A percentile compares a stretch with the other conserved stretches of the same genome.
phyloP scores from a whole-genome alignment of 2,888 invertebrate genomes.

The Drosophila yooni region DNA sequence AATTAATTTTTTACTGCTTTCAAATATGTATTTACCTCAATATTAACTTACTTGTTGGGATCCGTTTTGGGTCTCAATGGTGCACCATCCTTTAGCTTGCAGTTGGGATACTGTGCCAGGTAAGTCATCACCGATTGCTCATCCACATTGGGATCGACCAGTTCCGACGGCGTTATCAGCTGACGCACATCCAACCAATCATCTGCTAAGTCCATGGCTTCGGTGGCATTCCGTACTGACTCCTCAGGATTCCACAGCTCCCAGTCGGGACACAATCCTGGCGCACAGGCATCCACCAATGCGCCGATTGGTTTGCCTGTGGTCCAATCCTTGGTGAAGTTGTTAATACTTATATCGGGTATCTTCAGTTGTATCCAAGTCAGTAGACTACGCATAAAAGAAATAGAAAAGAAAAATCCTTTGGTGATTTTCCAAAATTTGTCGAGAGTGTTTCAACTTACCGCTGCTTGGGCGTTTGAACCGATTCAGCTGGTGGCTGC shows the following conservation, averaged over 20 bases:
- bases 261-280: slow-evolving; percentile 96
- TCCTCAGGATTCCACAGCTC: slow-evolving; percentile 92
- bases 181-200: slow-evolving; percentile 95
- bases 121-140: slow-evolving; percentile 98
- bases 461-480: slow-evolving; percentile 91
- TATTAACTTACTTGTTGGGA: slow-evolving; percentile 88
- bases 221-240: slow-evolving; percentile 93
- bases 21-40: neutral
- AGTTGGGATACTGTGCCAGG: slow-evolving; percentile 95
- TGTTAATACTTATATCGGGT: slow-evolving; percentile 92
- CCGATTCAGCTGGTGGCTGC: slow-evolving; percentile 85
- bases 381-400: slow-evolving; percentile 87
- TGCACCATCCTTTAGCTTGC: slow-evolving; percentile 92
- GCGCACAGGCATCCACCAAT: slow-evolving; percentile 94
- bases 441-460: slow-evolving; percentile 61
- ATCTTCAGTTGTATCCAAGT: slow-evolving; percentile 94
- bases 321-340: slow-evolving; percentile 96
- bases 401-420: neutral
- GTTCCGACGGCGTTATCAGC: slow-evolving; percentile 94
- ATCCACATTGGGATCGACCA: slow-evolving; percentile 95
- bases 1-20: neutral
- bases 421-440: neutral
- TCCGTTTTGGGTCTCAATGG: slow-evolving; percentile 92
- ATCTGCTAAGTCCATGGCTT: slow-evolving; percentile 95
- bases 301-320: slow-evolving; percentile 95